These are phyloP conservation scores for Catonia carolina DNA, from an alignment of 2,888 invertebrate species.

Conservation along the genomic window DNA sequence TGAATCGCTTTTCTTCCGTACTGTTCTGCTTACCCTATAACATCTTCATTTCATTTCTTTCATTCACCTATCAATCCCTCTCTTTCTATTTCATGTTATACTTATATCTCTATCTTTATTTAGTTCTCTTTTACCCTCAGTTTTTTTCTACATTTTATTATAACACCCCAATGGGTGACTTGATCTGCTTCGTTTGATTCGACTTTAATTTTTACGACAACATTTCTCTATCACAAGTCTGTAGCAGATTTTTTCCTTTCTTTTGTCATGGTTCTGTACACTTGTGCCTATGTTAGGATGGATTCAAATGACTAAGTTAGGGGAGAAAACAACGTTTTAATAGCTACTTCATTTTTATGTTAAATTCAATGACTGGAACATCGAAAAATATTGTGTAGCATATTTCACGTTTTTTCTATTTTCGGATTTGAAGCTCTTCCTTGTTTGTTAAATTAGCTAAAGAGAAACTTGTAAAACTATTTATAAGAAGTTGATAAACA, in stretches of 20 bases:
- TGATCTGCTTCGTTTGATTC: conserved; percentile 30
- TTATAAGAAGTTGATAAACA: no score
- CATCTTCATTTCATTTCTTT: conserved; percentile 24
- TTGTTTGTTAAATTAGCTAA: no score
- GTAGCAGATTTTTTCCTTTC: background rate
- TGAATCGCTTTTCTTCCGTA: conserved; percentile 35
- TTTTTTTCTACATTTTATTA: conserved; percentile 24
- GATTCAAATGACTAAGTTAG: no score
- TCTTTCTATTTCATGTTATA: conserved; percentile 1
- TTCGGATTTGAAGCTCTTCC: no score
- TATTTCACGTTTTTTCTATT: no score
- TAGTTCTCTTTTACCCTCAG: conserved; percentile 18
- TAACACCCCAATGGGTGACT: conserved; percentile 25
- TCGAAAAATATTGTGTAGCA: no score
- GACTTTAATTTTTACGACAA: conserved; percentile 34
- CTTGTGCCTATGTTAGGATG: no score
- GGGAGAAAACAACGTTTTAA: no score
- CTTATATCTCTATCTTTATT: conserved; percentile 9
- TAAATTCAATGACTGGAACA: no score
- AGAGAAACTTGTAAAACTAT: no score
- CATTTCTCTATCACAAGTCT: conserved; percentile 14
- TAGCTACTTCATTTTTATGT: no score
- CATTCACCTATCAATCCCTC: no score
- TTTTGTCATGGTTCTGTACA: background rate
- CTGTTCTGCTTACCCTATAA: conserved; percentile 18